Evolutionary conservation across 2,797 vertebrate genomes (phyloP).

Genomic region (Lithobates pipiens): DNA sequence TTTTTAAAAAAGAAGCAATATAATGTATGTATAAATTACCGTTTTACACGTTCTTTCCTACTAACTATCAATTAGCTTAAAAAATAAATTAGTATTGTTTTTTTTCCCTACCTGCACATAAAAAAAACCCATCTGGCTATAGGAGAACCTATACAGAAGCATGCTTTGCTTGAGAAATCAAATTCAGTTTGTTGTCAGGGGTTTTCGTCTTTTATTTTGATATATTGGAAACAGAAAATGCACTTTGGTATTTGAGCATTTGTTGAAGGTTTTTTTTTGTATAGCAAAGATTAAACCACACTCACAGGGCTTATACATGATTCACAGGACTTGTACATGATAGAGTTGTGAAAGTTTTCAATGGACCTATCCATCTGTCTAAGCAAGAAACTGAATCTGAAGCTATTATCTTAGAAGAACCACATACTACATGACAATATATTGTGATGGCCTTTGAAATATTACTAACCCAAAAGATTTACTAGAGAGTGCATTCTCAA

Average conservation of each 20-base stretch:
- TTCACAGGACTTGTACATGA: slow-evolving; percentile 15
- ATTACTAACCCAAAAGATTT: slow-evolving; percentile 31
- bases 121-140: background rate
- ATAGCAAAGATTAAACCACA: slow-evolving; percentile 33
- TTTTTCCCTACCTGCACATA: background rate
- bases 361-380: slow-evolving; percentile 31
- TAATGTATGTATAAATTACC: no score
- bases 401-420: slow-evolving; percentile 29
- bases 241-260: slow-evolving; percentile 16
- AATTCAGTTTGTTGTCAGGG: background rate
- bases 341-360: no score
- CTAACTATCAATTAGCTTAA: no score
- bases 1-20: no score
- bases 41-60: no score
- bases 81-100: no score
- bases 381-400: slow-evolving; percentile 14
- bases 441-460: background rate
- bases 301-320: slow-evolving; percentile 22
- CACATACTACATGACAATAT: slow-evolving; percentile 3
- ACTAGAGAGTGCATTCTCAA: background rate
- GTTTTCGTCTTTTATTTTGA: background rate
- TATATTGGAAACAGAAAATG: slow-evolving; percentile 6
- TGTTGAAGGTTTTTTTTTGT: background rate
- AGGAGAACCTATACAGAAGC: background rate
- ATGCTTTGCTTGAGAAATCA: background rate